phyloP scores from a whole-genome alignment of 2,797 vertebrate species.

The Myotis vivesi region DNA sequence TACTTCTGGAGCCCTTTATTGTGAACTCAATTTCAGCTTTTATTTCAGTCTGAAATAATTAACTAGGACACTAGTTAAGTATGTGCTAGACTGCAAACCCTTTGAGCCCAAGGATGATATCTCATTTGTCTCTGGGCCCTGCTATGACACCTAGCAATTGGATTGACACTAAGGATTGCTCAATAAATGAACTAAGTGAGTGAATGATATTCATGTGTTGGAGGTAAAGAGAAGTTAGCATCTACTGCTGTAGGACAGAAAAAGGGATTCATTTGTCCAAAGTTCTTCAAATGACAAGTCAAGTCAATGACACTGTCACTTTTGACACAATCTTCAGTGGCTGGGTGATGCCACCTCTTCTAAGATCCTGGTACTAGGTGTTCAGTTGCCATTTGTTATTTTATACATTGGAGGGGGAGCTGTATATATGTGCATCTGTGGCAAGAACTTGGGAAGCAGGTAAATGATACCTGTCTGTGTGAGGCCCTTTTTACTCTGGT shows the following conservation, averaged over 20 bases:
- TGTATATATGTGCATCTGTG: not conserved
- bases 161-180: not conserved
- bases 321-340: conserved; percentile 10
- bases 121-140: not conserved
- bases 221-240: not conserved
- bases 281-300: conserved; percentile 27
- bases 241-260: not conserved
- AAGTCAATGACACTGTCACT: not conserved
- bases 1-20: not conserved
- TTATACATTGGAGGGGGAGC: not conserved
- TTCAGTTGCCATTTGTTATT: conserved; percentile 1
- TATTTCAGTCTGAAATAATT: conserved; percentile 1
- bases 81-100: not conserved
- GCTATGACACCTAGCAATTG: not conserved
- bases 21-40: not conserved
- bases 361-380: conserved; percentile 12
- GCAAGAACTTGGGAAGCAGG: not conserved
- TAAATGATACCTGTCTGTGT: not conserved
- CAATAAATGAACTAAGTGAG: not conserved
- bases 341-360: not conserved
- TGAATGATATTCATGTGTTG: not conserved
- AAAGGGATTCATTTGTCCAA: not conserved
- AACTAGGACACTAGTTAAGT: not conserved
- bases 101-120: not conserved
- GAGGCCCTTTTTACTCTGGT: not conserved